Evolutionary conservation across 2,113 vertebrate species (phyloP), one percentile per base, ranked within the genome.

Genomic region (Clupea harengus): DNA sequence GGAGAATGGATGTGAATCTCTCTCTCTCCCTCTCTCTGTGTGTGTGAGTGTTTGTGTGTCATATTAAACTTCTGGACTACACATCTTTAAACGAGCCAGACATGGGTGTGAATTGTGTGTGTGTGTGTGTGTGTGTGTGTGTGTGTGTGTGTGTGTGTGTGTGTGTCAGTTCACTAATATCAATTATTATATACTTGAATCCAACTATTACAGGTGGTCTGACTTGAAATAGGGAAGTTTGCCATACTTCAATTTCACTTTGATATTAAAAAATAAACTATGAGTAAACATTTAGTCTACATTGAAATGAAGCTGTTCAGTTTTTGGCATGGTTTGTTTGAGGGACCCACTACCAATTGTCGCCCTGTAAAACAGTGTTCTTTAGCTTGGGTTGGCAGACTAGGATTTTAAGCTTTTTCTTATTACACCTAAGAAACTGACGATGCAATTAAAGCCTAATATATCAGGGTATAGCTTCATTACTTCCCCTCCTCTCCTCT

Each of bases 61-160:
- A 57, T 57, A 57, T 5, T 20, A 4, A 8, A 54, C 52, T 20
- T 57, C 2, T 57, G 20, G 18, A 57, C 18, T 57, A 22, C 22
- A 22, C 18, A 57, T 3, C 18, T 57, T 57, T 57, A 57, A 57
- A 6, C 4, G 22, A 22, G 54, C 18, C 54, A 57, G 20, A 54
- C 50, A 54, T 54, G 18, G 54, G 54, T 57, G 54, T 57, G 18
- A 57, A 57, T 57, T 54, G 67, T 52, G 25, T 81, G 84, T 8
- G 44, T 45, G 32, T 72, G 45, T 45, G 9, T 47, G 57, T 45
- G 86, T 86, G 75, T 54, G 86, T 83, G 50, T 57, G 46, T 57
- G 49, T 83, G 17, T 39, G 49, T 13, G 82, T 44, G 17, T 4
- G 52, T 20, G 52, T 32, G 82, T 44, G 52, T 20, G 52, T 20